Evolutionary conservation across 2,888 invertebrate species (phyloP).

Genomic region (Lordiphosa fenestrarum): DNA sequence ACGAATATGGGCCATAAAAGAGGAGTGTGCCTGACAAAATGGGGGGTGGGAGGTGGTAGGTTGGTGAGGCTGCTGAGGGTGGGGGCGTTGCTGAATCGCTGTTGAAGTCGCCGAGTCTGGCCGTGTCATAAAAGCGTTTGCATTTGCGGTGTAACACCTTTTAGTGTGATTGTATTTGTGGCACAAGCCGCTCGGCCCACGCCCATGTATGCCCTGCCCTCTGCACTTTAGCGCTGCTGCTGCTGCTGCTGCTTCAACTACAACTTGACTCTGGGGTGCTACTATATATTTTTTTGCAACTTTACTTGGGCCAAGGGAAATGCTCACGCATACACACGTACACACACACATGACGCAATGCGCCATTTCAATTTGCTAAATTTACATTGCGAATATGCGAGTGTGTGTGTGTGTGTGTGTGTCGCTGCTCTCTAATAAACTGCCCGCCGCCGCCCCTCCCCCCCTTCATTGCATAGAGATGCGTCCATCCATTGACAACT

Average conservation of each 20-base stretch:
- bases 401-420: constrained; percentile 1
- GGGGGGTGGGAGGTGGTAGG: not conserved
- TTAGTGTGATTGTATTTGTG: constrained; percentile 62
- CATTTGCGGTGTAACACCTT: constrained; percentile 62
- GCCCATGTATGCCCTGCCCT: constrained; percentile 24
- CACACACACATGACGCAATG: constrained; percentile 31
- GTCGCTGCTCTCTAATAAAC: constrained; percentile 1
- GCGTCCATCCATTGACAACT: constrained; percentile 21
- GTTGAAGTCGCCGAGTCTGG: constrained; percentile 3
- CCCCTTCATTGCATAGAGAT: constrained; percentile 1
- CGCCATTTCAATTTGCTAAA: constrained; percentile 59
- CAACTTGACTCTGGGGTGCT: constrained; percentile 36
- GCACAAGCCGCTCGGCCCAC: constrained; percentile 10
- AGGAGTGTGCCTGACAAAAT: constrained; percentile 27
- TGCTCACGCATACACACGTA: constrained; percentile 16
- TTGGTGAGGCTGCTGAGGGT: not conserved
- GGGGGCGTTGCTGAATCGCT: not conserved
- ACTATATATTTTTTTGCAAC: constrained; percentile 11
- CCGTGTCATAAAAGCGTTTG: constrained; percentile 49
- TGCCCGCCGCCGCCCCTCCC: not conserved
- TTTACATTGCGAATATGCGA: constrained; percentile 22
- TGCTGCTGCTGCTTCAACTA: constrained; percentile 8
- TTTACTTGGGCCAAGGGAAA: constrained; percentile 22
- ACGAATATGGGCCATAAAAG: constrained; percentile 41
- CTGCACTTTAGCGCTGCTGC: constrained; percentile 24